Evolutionary conservation across 2,113 vertebrate species (phyloP), one percentile per base, ranked within the genome.

Genomic region (Cheirogaleus medius): DNA sequence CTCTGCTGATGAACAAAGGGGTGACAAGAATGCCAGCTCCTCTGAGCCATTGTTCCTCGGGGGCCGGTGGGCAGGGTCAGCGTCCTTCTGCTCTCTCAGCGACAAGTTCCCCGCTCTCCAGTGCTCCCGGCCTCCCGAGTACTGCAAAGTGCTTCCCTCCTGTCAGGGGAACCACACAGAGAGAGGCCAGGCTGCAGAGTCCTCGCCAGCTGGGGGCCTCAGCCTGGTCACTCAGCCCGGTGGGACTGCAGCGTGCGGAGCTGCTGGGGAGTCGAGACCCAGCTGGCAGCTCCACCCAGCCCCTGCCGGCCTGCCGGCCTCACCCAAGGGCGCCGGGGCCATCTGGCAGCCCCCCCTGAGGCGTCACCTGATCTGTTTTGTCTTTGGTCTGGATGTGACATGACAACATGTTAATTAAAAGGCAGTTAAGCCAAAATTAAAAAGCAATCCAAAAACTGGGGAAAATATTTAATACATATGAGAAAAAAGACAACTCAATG

Each of bases 381-480:
- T 86, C 60, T 82, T 92, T 94, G n/a, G 15, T 94, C 77, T 93
- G 17, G 13, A 83, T 49, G 27, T 47, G 60, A 66, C 25, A 42
- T 13, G 63, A 66, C 44, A 87, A 39, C 0, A 4, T 39, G 47
- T 56, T 92, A 94, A 93, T 90, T 66, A 90, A 90, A 85, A 54
- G 44, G 32, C 54, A 89, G 32, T 69, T 92, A 81, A 96, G 47
- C 37, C 37, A 63, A 47, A 77, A 69, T 80, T 86, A 85, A 91
- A 88, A 82, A 23, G n/a, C 80, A 69, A n/a, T 68, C 12, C 32
- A 58, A 58, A 68, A 60, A 69, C 8, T 34, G 37, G 37, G 52
- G 76, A 15, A 49, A 76, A 77, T 49, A 71, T 44, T 37, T 63
- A 56, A 37, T 64, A 49, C 21, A 17, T 34, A 3, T 71, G 89